Conservation (phyloP, 2,888 invertebrate species). For the Hirtodrosophila confusa region DNA sequence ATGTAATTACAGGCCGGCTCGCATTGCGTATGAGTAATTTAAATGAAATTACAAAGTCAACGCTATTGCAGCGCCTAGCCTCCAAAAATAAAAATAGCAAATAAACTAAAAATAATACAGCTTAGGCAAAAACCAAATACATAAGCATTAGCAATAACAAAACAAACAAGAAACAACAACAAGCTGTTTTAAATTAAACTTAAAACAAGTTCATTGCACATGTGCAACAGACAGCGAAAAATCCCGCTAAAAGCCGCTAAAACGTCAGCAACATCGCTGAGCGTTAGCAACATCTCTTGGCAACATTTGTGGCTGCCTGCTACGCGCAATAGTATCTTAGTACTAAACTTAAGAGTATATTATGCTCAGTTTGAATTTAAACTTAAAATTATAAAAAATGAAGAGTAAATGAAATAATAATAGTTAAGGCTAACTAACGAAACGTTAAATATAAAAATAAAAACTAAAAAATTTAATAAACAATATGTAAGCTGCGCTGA, state of each 20-base stretch:
- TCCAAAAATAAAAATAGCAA: slow-evolving; percentile 40
- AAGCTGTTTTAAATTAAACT: slow-evolving; percentile 32
- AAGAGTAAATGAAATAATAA: too few relatives aligned
- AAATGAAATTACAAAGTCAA: slow-evolving; percentile 66
- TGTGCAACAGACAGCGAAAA: slow-evolving; percentile 48
- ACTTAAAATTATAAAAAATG: background rate
- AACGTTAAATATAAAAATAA: slow-evolving; percentile 17
- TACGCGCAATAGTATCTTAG: background rate
- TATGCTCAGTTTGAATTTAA: background rate
- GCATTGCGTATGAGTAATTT: slow-evolving; percentile 72
- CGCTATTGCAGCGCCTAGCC: slow-evolving; percentile 64
- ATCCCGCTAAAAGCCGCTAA: slow-evolving; percentile 21
- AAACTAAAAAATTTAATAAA: slow-evolving; percentile 21
- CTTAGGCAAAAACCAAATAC: slow-evolving; percentile 13
- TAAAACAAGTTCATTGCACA: slow-evolving; percentile 74
- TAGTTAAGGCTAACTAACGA: background rate
- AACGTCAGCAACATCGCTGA: slow-evolving; percentile 28
- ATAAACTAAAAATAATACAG: slow-evolving; percentile 20
- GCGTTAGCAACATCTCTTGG: slow-evolving; percentile 45
- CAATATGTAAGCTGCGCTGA: slow-evolving; percentile 52
- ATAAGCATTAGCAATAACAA: background rate
- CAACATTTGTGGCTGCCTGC: slow-evolving; percentile 35
- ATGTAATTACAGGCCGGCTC: slow-evolving; percentile 29
- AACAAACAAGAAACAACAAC: slow-evolving; percentile 19
- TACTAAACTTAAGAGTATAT: background rate